Conservation (phyloP, 2,113 vertebrate genomes). For the Otocyon megalotis region DNA sequence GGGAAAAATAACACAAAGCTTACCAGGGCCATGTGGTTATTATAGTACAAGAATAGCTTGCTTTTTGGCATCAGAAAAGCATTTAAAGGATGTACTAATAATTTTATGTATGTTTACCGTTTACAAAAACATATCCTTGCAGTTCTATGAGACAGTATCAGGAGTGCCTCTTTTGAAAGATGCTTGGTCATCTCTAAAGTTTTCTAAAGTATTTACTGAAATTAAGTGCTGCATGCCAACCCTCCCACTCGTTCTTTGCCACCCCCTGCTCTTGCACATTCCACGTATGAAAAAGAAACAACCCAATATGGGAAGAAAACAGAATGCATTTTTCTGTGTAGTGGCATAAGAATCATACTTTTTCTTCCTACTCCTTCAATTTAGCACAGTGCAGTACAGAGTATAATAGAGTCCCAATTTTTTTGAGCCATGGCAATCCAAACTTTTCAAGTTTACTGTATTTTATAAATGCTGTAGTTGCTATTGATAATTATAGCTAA, state of each 20-base stretch:
- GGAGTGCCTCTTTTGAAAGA: not conserved
- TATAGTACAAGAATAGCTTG: not conserved
- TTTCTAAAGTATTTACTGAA: conserved; percentile 16
- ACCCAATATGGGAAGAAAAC: conserved; percentile 1
- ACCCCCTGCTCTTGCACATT: conserved; percentile 55
- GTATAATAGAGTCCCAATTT: not conserved
- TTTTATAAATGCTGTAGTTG: not conserved
- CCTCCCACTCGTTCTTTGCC: conserved; percentile 6
- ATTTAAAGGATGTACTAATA: not conserved
- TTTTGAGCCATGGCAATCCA: not conserved
- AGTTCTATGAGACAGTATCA: not conserved
- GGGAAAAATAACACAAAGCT: conserved; percentile 33
- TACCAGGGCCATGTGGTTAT: not conserved
- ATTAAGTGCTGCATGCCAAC: not conserved
- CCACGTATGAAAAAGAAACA: conserved; percentile 45
- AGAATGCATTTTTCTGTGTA: conserved; percentile 51
- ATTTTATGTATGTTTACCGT: not conserved
- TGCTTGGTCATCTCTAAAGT: conserved; percentile 22
- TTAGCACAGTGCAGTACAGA: not conserved
- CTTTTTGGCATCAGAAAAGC: not conserved
- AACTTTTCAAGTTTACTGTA: not conserved
- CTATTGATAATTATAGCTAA: not conserved
- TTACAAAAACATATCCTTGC: not conserved
- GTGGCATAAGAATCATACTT: conserved; percentile 31
- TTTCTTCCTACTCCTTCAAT: conserved; percentile 35